phyloP scores from a whole-genome alignment of 2,113 vertebrate species.

The Notothenia coriiceps region DNA sequence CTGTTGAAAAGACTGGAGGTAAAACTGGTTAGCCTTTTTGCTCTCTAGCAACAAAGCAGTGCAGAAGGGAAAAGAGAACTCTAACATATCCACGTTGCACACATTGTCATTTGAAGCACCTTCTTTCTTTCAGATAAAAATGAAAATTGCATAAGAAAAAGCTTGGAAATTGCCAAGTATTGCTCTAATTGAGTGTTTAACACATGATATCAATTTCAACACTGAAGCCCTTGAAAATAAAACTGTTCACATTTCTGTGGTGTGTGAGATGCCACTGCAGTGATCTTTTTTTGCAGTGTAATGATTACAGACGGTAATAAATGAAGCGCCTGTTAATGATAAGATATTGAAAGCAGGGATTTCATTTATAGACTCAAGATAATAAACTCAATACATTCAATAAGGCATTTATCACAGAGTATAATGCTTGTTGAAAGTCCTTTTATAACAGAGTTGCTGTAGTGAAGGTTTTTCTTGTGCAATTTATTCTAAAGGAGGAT shows the following conservation, averaged over 20 bases:
- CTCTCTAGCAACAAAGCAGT: not conserved
- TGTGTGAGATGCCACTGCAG: not conserved
- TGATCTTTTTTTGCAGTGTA: not conserved
- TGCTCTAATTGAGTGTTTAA: too few species aligned
- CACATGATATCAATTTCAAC: not conserved
- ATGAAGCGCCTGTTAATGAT: conserved; percentile 17
- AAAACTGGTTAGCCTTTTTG: not conserved
- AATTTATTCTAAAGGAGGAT: conserved; percentile 3
- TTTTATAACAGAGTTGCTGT: not conserved
- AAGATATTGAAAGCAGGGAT: not conserved
- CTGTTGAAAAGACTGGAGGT: not conserved
- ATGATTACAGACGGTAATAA: conserved; percentile 8
- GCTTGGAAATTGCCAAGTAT: too few species aligned
- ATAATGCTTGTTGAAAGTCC: not conserved
- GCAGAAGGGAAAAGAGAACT: not conserved
- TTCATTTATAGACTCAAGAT: not conserved
- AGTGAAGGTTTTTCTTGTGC: not conserved
- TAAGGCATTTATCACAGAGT: not conserved
- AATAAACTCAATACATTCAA: not conserved
- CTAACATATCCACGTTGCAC: not conserved
- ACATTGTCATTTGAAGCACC: not conserved
- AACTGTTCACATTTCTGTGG: not conserved
- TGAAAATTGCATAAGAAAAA: too few species aligned
- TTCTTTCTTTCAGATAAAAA: not conserved
- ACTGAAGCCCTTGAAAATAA: not conserved